A percentile compares a stretch with the other conserved stretches of the same genome.
These are phyloP conservation scores for Indicator indicator DNA, from an alignment of 2,113 vertebrate species.

Conservation along the genomic window DNA sequence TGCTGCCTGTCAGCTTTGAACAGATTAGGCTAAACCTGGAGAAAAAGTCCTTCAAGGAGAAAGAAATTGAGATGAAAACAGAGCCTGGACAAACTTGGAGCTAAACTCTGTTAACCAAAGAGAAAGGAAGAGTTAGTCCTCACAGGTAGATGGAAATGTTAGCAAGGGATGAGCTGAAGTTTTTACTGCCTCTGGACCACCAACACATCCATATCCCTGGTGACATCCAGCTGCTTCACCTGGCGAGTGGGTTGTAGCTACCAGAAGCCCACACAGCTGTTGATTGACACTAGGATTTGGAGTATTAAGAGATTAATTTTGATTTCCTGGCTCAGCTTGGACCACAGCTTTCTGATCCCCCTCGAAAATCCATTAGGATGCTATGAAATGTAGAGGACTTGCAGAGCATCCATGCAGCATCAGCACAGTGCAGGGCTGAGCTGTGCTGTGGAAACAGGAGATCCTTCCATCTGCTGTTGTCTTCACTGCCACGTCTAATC, in stretches of 20 bases:
- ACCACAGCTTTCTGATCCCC: not conserved
- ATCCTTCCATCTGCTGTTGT: not conserved
- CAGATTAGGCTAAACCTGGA: not conserved
- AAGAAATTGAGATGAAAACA: not conserved
- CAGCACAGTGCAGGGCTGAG: too few relatives aligned
- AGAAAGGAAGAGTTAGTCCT: not conserved
- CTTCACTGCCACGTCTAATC: not conserved
- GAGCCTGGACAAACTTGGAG: not conserved
- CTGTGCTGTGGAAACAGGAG: accelerated
- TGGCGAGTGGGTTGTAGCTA: accelerated
- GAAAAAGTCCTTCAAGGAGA: not conserved
- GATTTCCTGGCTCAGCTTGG: not conserved
- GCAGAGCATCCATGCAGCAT: not conserved
- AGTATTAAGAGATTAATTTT: not conserved
- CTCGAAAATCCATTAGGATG: not conserved
- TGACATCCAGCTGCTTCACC: not conserved
- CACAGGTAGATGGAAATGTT: accelerated
- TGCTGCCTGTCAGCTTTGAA: not conserved
- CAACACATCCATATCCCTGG: not conserved
- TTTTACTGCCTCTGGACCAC: not conserved
- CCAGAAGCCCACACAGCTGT: accelerated
- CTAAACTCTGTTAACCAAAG: accelerated
- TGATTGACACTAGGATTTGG: too few relatives aligned
- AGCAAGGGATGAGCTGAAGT: not conserved
- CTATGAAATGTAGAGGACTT: not conserved